Conservation (phyloP, 2,888 invertebrate species). For the Euspilapteryx auroguttella region DNA sequence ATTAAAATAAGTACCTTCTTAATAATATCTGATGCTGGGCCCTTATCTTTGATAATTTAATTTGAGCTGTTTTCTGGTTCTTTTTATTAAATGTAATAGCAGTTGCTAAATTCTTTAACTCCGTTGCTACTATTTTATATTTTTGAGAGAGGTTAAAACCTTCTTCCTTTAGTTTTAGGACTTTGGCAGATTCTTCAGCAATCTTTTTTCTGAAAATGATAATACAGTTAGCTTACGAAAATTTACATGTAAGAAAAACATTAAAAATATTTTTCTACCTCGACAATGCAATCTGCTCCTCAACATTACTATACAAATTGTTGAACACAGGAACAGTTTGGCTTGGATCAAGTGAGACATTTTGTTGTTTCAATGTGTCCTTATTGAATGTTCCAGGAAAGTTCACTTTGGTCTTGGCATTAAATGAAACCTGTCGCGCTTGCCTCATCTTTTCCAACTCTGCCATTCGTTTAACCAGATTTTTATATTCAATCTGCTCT, state of each 20-base stretch:
- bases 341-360: slow-evolving; percentile 20
- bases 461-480: slow-evolving; percentile 47
- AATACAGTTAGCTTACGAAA: not conserved
- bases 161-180: slow-evolving; percentile 42
- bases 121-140: slow-evolving; percentile 42
- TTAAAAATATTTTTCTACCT: slow-evolving; percentile 18
- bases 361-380: slow-evolving; percentile 36
- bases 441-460: slow-evolving; percentile 49
- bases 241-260: not conserved
- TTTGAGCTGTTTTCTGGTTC: slow-evolving; percentile 34
- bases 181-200: slow-evolving; percentile 41
- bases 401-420: slow-evolving; percentile 6
- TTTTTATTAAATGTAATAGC: slow-evolving; percentile 44
- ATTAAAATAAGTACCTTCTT: slow-evolving; percentile 29
- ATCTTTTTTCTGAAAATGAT: slow-evolving; percentile 33
- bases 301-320: slow-evolving; percentile 20
- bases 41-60: slow-evolving; percentile 31
- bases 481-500: slow-evolving; percentile 49
- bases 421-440: slow-evolving; percentile 28
- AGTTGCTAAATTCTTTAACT: slow-evolving; percentile 37
- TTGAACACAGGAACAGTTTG: too few species aligned
- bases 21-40: slow-evolving; percentile 40
- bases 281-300: slow-evolving; percentile 37
- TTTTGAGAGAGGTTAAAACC: slow-evolving; percentile 34
- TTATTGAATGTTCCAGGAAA: slow-evolving; percentile 12